Evolutionary conservation across 53 echinoderm and acorn worm species (phyloP).

Genomic region (Mesocentrotus franciscanus): DNA sequence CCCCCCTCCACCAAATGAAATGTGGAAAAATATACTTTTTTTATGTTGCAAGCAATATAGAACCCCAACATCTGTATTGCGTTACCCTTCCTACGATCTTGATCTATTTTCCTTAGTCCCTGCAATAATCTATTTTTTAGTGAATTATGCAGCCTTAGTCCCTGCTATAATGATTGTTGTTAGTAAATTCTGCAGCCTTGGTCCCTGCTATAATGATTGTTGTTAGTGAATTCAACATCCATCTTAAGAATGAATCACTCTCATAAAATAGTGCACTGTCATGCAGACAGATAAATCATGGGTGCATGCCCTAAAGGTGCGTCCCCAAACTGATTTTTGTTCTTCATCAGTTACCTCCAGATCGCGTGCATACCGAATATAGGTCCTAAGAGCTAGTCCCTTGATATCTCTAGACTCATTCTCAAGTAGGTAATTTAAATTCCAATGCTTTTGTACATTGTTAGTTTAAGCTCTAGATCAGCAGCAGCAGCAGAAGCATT

Average conservation of each 20-base stretch:
- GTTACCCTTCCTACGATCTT: background rate
- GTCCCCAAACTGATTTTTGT: background rate
- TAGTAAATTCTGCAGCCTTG: background rate
- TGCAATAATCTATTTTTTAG: no score
- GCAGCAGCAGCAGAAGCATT: background rate
- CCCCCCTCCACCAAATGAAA: background rate
- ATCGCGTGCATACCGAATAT: background rate
- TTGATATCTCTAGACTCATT: background rate
- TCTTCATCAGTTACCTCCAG: background rate
- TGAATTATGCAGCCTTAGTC: background rate
- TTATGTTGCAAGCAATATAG: background rate
- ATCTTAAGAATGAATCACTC: conserved; percentile 33
- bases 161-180: background rate
- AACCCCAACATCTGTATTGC: background rate
- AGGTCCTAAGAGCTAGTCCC: background rate
- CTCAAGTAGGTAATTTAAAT: background rate
- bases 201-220: conserved; percentile 13
- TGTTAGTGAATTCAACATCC: conserved; percentile 31
- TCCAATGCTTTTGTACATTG: no score
- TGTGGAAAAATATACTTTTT: background rate
- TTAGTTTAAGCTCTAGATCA: background rate
- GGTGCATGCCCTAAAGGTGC: background rate
- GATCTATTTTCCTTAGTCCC: background rate
- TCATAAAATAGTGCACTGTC: background rate
- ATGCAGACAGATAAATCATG: conserved; percentile 17